These are phyloP conservation scores for Sminthopsis crassicaudata DNA, from an alignment of 2,113 vertebrate species.

Conservation along the genomic window DNA sequence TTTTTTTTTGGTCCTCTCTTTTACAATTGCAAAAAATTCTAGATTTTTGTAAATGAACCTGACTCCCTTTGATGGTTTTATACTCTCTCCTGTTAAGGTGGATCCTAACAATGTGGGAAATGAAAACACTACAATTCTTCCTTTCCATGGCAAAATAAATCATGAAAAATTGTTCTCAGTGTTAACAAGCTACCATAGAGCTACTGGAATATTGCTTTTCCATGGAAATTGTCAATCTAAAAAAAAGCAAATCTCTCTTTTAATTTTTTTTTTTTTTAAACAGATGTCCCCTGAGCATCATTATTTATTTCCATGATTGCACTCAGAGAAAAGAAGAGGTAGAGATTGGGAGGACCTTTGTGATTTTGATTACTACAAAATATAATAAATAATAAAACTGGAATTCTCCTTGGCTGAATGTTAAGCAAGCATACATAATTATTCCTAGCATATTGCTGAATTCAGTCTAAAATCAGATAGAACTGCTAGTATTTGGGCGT, in stretches of 20 bases:
- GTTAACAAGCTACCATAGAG: background rate
- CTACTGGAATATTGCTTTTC: slow-evolving; percentile 16
- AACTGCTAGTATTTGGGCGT: background rate
- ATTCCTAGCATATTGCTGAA: background rate
- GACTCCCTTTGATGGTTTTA: slow-evolving; percentile 9
- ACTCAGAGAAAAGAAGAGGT: background rate
- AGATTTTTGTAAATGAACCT: slow-evolving; percentile 59
- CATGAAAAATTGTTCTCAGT: background rate
- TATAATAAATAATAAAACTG: background rate
- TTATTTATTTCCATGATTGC: slow-evolving; percentile 1
- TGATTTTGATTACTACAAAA: background rate
- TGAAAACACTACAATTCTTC: background rate
- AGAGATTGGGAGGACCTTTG: background rate
- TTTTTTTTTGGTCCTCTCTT: slow-evolving; percentile 18
- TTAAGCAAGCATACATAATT: background rate
- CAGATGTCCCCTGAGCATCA: background rate
- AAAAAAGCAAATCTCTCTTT: slow-evolving; percentile 17
- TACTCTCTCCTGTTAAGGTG: background rate
- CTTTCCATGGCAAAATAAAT: background rate
- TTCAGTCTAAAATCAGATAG: background rate
- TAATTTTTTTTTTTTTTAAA: background rate
- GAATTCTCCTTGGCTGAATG: background rate
- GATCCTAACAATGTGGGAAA: background rate
- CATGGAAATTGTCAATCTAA: slow-evolving; percentile 46
- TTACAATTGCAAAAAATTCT: slow-evolving; percentile 43